Evolutionary conservation across 2,888 invertebrate species (phyloP).

Genomic region (Agrotis segetum): DNA sequence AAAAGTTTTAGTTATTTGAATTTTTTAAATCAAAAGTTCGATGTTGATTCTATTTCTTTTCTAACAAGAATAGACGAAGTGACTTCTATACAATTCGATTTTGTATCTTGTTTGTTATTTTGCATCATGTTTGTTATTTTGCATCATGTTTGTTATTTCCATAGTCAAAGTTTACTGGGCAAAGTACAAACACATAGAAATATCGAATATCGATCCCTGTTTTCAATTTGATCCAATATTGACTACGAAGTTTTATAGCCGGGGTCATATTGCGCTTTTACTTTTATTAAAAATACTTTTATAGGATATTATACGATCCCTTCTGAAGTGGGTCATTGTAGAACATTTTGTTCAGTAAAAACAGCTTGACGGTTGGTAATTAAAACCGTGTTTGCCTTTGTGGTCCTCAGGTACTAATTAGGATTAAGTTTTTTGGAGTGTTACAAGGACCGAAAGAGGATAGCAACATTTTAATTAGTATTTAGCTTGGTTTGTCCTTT

Average conservation of each 20-base stretch:
- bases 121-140: neutral
- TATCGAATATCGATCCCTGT: conserved; percentile 5
- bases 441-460: neutral
- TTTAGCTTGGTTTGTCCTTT: no score
- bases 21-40: no score
- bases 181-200: neutral
- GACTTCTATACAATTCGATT: neutral
- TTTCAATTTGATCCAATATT: conserved; percentile 16
- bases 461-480: no score
- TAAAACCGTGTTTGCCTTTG: neutral
- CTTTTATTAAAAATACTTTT: conserved; percentile 34
- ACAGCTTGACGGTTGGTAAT: neutral
- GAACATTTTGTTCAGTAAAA: conserved; percentile 14
- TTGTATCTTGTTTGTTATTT: no score
- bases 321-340: neutral
- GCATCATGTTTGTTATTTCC: neutral
- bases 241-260: conserved; percentile 6
- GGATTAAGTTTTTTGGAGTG: neutral
- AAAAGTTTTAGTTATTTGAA: no score
- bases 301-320: conserved; percentile 2
- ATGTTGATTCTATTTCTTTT: no score
- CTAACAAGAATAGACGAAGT: no score
- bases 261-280: neutral
- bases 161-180: neutral
- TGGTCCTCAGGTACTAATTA: neutral